These are phyloP conservation scores for Penaeus monodon DNA, from an alignment of 2,888 invertebrate genomes.

Conservation along the genomic window DNA sequence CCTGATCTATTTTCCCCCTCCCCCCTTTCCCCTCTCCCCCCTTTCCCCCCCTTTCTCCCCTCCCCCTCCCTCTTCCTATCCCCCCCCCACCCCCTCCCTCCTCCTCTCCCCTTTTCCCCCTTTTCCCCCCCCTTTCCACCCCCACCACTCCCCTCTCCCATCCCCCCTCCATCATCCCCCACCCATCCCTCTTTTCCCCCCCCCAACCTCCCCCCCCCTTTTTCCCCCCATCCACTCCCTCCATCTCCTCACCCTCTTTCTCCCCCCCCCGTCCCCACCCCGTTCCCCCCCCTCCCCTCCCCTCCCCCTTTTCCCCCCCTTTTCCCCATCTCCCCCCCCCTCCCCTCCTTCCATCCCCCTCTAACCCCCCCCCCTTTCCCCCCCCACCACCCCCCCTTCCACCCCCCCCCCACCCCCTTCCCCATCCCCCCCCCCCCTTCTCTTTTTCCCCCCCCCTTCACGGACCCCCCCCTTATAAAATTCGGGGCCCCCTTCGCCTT, in stretches of 20 bases:
- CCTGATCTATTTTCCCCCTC: no score
- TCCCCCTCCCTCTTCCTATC: no score
- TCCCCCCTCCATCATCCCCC: not conserved
- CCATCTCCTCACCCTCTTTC: not conserved
- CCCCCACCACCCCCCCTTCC: not conserved
- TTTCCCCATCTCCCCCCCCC: not conserved
- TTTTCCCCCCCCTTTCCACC: no score
- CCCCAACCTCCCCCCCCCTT: not conserved
- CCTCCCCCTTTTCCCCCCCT: not conserved
- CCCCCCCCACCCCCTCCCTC: no score
- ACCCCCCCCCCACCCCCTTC: no score
- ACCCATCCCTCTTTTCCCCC: no score
- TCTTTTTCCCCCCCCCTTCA: no score
- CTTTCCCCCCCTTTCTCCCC: not conserved
- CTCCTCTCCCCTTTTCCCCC: no score
- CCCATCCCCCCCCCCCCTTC: no score
- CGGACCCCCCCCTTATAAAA: no score
- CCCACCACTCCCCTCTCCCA: no score
- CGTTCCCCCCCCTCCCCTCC: not conserved
- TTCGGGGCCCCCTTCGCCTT: no score
- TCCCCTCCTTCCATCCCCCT: not conserved
- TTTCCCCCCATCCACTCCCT: not conserved
- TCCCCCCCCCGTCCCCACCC: not conserved
- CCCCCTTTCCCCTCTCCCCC: not conserved
- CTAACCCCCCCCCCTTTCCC: not conserved